phyloP scores from a whole-genome alignment of 2,113 vertebrate genomes.

The Coptodon rendalli region DNA sequence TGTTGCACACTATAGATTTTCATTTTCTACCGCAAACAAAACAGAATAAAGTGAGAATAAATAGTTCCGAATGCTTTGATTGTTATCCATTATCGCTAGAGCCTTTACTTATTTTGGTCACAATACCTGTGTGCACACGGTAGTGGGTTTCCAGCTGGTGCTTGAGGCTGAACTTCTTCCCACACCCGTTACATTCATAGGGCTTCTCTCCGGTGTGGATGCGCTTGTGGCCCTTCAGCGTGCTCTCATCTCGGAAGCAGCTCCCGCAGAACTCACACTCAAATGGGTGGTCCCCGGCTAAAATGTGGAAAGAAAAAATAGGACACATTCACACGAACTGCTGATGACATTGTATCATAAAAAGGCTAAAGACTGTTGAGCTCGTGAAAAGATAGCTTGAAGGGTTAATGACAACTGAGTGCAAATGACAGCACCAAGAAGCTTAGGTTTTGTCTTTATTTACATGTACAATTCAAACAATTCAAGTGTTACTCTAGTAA shows the following conservation, averaged over 20 bases:
- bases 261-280: constrained; percentile 99
- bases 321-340: background rate
- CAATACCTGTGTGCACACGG: constrained; percentile 91
- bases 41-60: background rate
- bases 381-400: background rate
- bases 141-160: constrained; percentile 99
- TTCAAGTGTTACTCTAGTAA: background rate
- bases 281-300: constrained; percentile 88
- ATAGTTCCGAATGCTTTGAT: background rate
- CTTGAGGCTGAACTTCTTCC: constrained; percentile 99
- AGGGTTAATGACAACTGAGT: background rate
- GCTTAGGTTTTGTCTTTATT: background rate
- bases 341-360: background rate
- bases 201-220: constrained; percentile 94
- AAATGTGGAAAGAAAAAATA: background rate
- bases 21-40: background rate
- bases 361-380: background rate
- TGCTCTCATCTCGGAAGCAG: constrained; percentile 98
- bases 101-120: background rate
- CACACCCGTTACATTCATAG: constrained; percentile 94
- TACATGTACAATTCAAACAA: background rate
- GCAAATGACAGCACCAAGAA: background rate
- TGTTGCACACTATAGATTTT: background rate
- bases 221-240: constrained; percentile 95
- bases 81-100: background rate